phyloP scores from a whole-genome alignment of 64 coral and sea anemone species.

The Stylophora pistillata region DNA sequence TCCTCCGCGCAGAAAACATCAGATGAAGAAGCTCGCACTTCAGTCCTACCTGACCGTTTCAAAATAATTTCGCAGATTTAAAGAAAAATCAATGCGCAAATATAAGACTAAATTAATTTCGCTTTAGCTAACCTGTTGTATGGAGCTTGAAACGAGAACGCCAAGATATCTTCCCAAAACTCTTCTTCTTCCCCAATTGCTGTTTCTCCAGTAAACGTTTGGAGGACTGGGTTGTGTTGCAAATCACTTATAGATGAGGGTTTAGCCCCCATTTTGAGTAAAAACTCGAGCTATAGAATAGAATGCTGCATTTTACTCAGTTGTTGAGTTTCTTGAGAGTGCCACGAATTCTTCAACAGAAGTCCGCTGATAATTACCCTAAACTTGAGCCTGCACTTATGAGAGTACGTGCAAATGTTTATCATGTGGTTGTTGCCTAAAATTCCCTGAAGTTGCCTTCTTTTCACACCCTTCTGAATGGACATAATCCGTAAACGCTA shows the following conservation, averaged over 20 bases:
- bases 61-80: too few species aligned
- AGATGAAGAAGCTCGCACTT: too few species aligned
- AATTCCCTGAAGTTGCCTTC: neutral
- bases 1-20: too few species aligned
- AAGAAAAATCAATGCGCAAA: neutral
- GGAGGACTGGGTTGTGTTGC: conserved; percentile 89
- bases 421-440: neutral
- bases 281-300: neutral
- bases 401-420: neutral
- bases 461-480: neutral
- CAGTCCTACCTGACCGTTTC: too few species aligned
- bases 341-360: conserved; percentile 72
- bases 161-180: conserved; percentile 91
- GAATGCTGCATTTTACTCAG: neutral
- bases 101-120: neutral
- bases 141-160: conserved; percentile 83
- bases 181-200: conserved; percentile 68
- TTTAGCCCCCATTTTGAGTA: conserved; percentile 83
- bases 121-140: conserved; percentile 73
- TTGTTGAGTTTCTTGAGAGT: conserved; percentile 12
- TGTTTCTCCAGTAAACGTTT: conserved; percentile 81
- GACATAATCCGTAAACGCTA: neutral
- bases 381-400: neutral
- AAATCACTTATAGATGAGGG: conserved; percentile 97
- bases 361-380: conserved; percentile 32